Evolutionary conservation across 2,888 invertebrate genomes (phyloP).

Genomic region (Sepioteuthis lessoniana): DNA sequence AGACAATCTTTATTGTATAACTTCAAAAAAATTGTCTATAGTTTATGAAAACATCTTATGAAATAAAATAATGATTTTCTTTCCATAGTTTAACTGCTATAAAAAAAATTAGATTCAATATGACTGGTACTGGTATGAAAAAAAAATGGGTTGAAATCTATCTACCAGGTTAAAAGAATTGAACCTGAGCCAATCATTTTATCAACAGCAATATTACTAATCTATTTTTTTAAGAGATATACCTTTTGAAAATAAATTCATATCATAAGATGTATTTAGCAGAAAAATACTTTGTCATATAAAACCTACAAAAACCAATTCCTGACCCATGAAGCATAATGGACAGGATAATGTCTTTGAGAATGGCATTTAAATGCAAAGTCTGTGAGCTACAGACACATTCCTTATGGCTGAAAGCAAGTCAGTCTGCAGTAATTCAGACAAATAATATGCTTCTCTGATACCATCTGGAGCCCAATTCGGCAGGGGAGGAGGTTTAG

Average conservation of each 20-base stretch:
- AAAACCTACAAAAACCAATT: background rate
- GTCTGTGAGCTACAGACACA: background rate
- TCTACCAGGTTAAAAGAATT: background rate
- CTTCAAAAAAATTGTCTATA: no score
- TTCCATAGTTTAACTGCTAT: no score
- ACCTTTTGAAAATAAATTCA: background rate
- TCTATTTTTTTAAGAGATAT: background rate
- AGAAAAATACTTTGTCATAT: background rate
- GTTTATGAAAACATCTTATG: no score
- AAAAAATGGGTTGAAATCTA: conserved; percentile 2
- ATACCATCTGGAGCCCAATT: conserved; percentile 33
- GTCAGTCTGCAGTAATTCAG: conserved; percentile 10
- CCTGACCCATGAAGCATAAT: background rate
- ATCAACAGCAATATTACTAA: background rate
- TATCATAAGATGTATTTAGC: background rate
- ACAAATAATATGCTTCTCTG: conserved; percentile 16
- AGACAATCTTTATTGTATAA: no score
- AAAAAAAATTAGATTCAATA: background rate
- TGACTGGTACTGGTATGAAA: background rate
- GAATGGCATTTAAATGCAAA: background rate
- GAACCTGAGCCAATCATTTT: background rate
- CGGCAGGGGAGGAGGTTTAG: background rate
- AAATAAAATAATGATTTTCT: no score
- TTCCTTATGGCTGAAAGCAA: background rate
- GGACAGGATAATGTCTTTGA: background rate